Evolutionary conservation across 2,888 invertebrate species (phyloP).

Genomic region (Penaeus monodon): DNA sequence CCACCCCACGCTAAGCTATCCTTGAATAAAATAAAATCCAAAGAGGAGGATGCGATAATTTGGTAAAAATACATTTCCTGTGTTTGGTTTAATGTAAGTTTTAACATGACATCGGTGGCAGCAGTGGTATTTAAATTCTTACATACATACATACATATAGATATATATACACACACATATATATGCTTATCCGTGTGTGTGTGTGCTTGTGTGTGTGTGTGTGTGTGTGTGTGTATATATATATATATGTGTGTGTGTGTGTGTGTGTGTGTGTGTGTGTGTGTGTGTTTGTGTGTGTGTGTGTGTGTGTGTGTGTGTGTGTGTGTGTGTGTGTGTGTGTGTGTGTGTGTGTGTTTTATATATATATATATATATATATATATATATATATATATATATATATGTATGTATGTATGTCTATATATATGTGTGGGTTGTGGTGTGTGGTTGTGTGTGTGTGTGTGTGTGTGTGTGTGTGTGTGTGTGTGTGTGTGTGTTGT

Average conservation of each 20-base stretch:
- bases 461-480: no score
- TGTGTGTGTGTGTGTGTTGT: no score
- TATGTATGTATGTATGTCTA: neutral
- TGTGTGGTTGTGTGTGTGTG: no score
- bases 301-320: neutral
- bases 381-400: neutral
- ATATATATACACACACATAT: neutral
- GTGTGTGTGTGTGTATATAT: neutral
- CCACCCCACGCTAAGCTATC: no score
- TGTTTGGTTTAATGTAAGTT: neutral
- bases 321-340: no score
- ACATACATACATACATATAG: neutral
- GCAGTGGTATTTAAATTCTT: neutral
- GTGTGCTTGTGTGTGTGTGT: no score
- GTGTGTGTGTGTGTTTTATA: neutral
- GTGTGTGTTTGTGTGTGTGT: neutral
- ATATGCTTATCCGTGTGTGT: neutral
- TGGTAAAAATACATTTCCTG: neutral
- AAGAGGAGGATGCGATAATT: no score
- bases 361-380: neutral
- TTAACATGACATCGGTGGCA: no score
- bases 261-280: no score
- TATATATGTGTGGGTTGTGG: neutral
- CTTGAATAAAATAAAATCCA: no score
- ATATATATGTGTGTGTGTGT: neutral